A percentile compares a stretch with the other conserved stretches of the same genome.
Conservation (phyloP, 1,140 invertebrate species). For the Andricus grossulariae region DNA sequence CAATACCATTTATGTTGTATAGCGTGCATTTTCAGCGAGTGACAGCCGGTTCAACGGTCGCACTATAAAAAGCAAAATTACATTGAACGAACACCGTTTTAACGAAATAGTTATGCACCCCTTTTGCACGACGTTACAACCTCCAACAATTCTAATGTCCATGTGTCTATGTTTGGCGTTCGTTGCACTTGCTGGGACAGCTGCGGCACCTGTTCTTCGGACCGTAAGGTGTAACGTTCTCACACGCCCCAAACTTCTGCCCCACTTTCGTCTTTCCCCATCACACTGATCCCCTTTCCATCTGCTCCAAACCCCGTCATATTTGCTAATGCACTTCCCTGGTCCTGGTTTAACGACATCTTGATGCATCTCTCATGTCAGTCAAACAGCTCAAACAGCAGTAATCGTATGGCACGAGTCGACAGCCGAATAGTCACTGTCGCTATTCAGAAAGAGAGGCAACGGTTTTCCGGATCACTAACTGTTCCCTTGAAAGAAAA, state of each 20-base stretch:
- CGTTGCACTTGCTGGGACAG: conserved; percentile 71
- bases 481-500: no score
- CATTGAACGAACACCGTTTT: conserved; percentile 45
- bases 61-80: conserved; percentile 54
- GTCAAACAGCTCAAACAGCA: no score
- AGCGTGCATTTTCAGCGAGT: background rate
- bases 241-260: conserved; percentile 46
- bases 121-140: conserved; percentile 52
- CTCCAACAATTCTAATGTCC: conserved; percentile 67
- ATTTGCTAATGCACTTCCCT: conserved; percentile 58
- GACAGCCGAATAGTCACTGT: no score
- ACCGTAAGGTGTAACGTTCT: conserved; percentile 68
- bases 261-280: background rate
- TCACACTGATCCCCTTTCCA: conserved; percentile 37
- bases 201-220: conserved; percentile 69
- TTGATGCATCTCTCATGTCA: conserved; percentile 27
- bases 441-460: no score
- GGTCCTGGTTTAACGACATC: conserved; percentile 55
- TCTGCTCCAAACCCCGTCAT: conserved; percentile 51
- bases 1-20: no score
- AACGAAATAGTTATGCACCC: conserved; percentile 69
- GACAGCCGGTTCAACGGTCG: conserved; percentile 63
- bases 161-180: conserved; percentile 60
- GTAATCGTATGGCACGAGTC: no score
- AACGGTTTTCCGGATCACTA: no score